These are phyloP conservation scores for Cerceris rybyensis DNA, from an alignment of 2,888 invertebrate genomes.

Conservation along the genomic window DNA sequence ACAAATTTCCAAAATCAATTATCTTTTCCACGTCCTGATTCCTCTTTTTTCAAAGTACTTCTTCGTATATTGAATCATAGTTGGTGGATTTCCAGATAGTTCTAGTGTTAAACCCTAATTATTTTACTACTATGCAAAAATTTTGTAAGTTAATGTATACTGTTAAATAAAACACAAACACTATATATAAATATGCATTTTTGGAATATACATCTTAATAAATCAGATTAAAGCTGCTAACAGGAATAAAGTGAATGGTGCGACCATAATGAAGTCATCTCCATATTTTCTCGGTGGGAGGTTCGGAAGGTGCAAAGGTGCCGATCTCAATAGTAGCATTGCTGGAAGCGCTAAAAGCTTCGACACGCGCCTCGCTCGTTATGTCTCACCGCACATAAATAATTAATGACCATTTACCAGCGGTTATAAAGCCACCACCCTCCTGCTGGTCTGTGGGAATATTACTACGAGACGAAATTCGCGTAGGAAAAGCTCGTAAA, in stretches of 20 bases:
- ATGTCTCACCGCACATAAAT: conserved; percentile 66
- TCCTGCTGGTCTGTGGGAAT: conserved; percentile 55
- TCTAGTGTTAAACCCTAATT: no score
- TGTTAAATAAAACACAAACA: no score
- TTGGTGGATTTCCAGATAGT: no score
- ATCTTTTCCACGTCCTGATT: no score
- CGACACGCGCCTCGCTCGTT: conserved; percentile 67
- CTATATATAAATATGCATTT: no score
- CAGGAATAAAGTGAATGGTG: no score
- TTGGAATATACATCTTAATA: not conserved
- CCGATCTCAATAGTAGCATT: conserved; percentile 39
- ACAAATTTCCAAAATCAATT: no score
- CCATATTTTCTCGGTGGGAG: conserved; percentile 21
- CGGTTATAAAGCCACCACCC: conserved; percentile 47
- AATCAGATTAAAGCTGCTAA: not conserved
- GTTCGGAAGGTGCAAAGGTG: conserved; percentile 55
- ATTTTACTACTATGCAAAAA: no score
- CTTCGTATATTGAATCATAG: no score
- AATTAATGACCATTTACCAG: conserved; percentile 66
- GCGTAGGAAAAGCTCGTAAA: conserved; percentile 48
- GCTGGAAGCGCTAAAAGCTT: conserved; percentile 51
- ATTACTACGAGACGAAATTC: conserved; percentile 33
- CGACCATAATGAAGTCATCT: conserved; percentile 54
- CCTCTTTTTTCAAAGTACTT: no score
- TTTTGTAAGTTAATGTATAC: no score